These are phyloP conservation scores for Aricia artaxerxes DNA, from an alignment of 2,888 invertebrate species.

Conservation along the genomic window DNA sequence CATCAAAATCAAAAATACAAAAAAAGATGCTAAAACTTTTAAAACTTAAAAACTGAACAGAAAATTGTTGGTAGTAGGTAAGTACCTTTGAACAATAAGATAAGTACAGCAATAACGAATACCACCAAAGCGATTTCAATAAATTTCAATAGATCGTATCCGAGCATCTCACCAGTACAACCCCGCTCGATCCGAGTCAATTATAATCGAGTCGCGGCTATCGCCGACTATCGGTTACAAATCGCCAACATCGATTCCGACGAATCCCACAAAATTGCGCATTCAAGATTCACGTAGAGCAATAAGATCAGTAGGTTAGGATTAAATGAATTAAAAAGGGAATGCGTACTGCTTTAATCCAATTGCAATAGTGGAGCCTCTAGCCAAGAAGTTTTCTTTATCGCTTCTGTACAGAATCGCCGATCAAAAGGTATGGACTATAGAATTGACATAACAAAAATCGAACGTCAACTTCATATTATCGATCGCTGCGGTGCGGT, in stretches of 20 bases:
- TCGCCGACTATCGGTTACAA: conserved; percentile 60
- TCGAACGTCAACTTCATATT: background rate
- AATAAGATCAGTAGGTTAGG: background rate
- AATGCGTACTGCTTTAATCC: background rate
- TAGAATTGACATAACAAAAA: no score
- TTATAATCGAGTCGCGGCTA: conserved; percentile 43
- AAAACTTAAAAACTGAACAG: background rate
- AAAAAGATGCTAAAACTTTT: background rate
- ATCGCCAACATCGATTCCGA: conserved; percentile 63
- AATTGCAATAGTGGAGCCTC: background rate
- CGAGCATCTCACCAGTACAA: conserved; percentile 30
- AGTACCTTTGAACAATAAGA: background rate
- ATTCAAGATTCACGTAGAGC: conserved; percentile 44
- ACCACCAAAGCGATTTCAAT: conserved; percentile 31
- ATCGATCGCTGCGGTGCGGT: background rate
- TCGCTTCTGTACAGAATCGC: no score
- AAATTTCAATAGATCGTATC: conserved; percentile 35
- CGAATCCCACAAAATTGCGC: conserved; percentile 57
- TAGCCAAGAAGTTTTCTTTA: no score
- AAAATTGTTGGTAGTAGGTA: background rate
- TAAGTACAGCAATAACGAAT: conserved; percentile 12
- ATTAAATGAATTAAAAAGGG: background rate
- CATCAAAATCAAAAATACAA: no score
- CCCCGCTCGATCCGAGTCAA: conserved; percentile 41
- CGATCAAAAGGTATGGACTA: no score